Evolutionary conservation across 2,888 invertebrate species (phyloP).

Genomic region (Bugulina stolonifera): DNA sequence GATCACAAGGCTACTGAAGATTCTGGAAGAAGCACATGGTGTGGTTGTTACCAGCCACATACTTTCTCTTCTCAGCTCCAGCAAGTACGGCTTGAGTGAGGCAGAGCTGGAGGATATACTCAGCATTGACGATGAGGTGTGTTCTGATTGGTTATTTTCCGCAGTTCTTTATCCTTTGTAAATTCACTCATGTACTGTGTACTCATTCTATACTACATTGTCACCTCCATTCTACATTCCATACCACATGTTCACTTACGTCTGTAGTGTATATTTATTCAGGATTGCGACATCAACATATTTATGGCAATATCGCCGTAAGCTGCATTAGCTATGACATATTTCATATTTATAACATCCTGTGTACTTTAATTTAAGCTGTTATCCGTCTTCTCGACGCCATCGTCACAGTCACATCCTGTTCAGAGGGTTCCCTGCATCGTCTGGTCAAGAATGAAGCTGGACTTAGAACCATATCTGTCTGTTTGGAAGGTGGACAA

Average conservation of each 20-base stretch:
- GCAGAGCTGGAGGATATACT: slow-evolving; percentile 26
- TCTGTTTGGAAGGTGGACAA: slow-evolving; percentile 17
- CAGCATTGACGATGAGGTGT: slow-evolving; percentile 24
- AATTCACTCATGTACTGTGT: too few species aligned
- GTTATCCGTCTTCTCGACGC: not conserved
- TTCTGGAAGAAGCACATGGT: slow-evolving; percentile 10
- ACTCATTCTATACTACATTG: too few species aligned
- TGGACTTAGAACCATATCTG: slow-evolving; percentile 9
- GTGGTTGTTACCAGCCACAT: not conserved
- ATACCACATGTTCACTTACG: too few species aligned
- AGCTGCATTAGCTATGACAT: too few species aligned
- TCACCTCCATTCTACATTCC: too few species aligned
- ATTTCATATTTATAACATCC: too few species aligned
- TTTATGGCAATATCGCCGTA: too few species aligned
- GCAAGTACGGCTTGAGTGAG: slow-evolving; percentile 24
- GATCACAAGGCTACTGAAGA: not conserved
- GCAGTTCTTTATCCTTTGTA: too few species aligned
- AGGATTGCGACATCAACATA: too few species aligned
- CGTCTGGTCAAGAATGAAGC: slow-evolving; percentile 19
- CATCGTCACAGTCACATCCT: not conserved
- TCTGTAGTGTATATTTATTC: too few species aligned
- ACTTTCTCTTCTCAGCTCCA: not conserved
- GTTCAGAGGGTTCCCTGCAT: slow-evolving; percentile 6
- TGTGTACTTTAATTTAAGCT: too few species aligned
- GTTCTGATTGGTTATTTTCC: too few species aligned